Percentiles rank a stretch among this genome's conserved stretches.
These are phyloP conservation scores for Strix aluco DNA, from an alignment of 2,113 vertebrate species.

Conservation along the genomic window DNA sequence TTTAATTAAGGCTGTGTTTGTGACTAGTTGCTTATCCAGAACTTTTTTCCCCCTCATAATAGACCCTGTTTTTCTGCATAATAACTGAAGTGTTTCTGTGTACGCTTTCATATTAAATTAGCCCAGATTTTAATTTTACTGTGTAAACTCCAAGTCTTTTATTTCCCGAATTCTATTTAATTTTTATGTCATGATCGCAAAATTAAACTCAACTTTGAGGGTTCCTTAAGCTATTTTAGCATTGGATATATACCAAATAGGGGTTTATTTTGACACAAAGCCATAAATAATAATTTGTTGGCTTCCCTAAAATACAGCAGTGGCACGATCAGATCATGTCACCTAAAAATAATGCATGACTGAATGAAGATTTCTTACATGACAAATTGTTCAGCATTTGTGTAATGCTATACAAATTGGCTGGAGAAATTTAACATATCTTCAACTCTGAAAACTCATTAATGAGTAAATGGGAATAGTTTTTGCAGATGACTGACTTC, in stretches of 20 bases:
- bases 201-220: background rate
- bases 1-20: background rate
- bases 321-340: background rate
- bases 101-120: background rate
- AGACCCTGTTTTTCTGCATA: background rate
- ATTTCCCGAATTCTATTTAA: background rate
- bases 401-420: background rate
- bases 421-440: constrained; percentile 18
- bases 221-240: background rate
- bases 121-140: background rate
- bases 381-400: background rate
- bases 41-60: background rate
- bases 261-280: background rate
- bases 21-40: background rate
- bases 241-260: background rate
- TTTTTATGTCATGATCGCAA: background rate
- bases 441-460: constrained; percentile 31
- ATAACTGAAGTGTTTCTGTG: background rate
- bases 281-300: background rate
- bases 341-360: constrained; percentile 3
- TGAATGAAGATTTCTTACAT: background rate
- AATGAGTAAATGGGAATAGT: background rate
- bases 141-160: background rate
- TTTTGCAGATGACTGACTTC: constrained; percentile 32
- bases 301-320: background rate